Evolutionary conservation across 2,888 invertebrate species (phyloP).

Genomic region (Orchesella flavescens): DNA sequence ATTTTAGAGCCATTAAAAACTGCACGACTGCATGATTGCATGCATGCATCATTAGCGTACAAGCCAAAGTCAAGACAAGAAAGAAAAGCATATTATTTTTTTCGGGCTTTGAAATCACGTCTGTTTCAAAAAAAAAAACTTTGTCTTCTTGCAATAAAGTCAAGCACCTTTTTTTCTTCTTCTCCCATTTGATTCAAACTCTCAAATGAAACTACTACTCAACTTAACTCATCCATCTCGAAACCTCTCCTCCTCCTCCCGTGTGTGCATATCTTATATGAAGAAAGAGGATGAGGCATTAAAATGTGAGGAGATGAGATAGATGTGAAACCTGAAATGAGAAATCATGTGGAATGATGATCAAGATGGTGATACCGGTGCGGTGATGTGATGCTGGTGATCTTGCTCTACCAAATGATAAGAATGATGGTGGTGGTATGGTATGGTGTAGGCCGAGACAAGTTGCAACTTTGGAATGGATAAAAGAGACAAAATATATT

Average conservation of each 20-base stretch:
- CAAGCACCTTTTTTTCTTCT: conserved; percentile 15
- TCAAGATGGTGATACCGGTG: conserved; percentile 8
- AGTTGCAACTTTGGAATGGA: neutral
- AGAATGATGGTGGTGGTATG: neutral
- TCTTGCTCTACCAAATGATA: no score
- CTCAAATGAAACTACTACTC: neutral
- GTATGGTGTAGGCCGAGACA: conserved; percentile 22
- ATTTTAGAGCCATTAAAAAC: conserved; percentile 15
- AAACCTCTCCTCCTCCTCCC: no score
- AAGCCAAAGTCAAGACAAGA: neutral
- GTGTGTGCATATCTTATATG: no score
- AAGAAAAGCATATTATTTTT: neutral
- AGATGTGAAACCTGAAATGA: conserved; percentile 7
- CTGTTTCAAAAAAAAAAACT: neutral
- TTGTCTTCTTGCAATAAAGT: conserved; percentile 9
- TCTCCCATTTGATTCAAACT: conserved; percentile 16
- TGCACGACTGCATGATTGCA: conserved; percentile 10
- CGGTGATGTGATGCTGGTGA: neutral
- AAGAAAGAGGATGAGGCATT: no score
- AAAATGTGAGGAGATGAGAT: no score
- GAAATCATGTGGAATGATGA: neutral
- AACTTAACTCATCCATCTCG: no score
- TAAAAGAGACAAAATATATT: neutral
- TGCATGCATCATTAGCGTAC: conserved; percentile 10
- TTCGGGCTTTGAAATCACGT: conserved; percentile 17